Evolutionary conservation across 2,113 vertebrate genomes (phyloP).

Genomic region (Cynocephalus volans): DNA sequence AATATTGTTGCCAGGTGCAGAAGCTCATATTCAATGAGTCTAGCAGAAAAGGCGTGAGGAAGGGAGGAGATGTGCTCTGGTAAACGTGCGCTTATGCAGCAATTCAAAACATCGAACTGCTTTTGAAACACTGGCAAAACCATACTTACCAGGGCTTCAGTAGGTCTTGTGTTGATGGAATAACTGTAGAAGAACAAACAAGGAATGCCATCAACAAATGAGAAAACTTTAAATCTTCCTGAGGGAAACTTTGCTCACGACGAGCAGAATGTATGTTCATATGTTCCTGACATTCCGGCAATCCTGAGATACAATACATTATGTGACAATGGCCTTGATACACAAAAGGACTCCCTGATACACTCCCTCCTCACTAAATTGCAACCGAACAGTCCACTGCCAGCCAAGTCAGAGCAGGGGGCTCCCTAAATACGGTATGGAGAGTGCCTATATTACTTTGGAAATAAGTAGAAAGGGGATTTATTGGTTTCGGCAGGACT

Average conservation of each 20-base stretch:
- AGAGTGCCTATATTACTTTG: not conserved
- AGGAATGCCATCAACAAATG: not conserved
- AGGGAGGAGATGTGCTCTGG: not conserved
- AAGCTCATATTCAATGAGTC: not conserved
- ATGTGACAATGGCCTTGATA: not conserved
- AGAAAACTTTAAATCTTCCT: not conserved
- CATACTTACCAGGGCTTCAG: not conserved
- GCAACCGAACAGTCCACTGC: not conserved
- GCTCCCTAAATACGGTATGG: not conserved
- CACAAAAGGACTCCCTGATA: not conserved
- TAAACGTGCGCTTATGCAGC: not conserved
- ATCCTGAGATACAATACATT: not conserved
- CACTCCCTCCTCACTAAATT: not conserved
- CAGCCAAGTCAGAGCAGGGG: not conserved
- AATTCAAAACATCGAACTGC: not conserved
- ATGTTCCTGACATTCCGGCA: slow-evolving; percentile 20
- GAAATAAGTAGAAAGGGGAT: not conserved
- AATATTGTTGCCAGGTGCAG: not conserved
- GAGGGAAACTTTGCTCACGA: not conserved
- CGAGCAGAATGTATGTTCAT: not conserved
- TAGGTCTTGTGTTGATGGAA: not conserved
- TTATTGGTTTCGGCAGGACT: not conserved
- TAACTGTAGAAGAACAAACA: not conserved
- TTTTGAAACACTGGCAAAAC: slow-evolving; percentile 33
- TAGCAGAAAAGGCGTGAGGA: not conserved